Evolutionary conservation across 2,113 vertebrate genomes (phyloP).

Genomic region (Oostethus manadensis): DNA sequence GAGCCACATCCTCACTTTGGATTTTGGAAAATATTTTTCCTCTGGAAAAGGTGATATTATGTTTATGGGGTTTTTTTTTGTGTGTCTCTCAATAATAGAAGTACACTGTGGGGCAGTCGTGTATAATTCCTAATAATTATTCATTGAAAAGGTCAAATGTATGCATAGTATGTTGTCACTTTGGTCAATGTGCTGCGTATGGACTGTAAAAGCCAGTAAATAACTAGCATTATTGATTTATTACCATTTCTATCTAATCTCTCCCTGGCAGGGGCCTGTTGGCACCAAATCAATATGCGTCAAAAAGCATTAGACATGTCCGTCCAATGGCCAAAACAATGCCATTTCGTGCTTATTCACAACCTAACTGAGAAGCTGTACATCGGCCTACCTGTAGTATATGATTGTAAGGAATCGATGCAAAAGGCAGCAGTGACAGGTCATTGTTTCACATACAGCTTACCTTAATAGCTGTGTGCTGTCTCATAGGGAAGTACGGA

Average conservation of each 20-base stretch:
- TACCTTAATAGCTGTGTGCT: conserved; percentile 33
- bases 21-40: too few species aligned
- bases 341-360: neutral
- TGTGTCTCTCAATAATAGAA: too few species aligned
- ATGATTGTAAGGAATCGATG: conserved; percentile 34
- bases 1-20: conserved; percentile 14
- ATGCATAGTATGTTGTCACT: neutral
- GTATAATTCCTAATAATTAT: neutral
- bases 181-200: conserved; percentile 9
- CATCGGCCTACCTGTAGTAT: conserved; percentile 40
- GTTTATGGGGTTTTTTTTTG: neutral
- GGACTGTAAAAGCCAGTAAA: conserved; percentile 36
- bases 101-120: too few species aligned
- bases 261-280: conserved; percentile 34
- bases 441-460: conserved; percentile 33
- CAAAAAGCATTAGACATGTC: conserved; percentile 15
- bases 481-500: conserved; percentile 34
- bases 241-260: conserved; percentile 36
- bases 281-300: conserved; percentile 42
- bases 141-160: neutral
- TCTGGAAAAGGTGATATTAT: neutral
- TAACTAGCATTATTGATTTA: conserved; percentile 44
- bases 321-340: conserved; percentile 22
- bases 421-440: conserved; percentile 33
- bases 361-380: neutral